Evolutionary conservation across 2,888 invertebrate species (phyloP).

Genomic region (Salticus scenicus): DNA sequence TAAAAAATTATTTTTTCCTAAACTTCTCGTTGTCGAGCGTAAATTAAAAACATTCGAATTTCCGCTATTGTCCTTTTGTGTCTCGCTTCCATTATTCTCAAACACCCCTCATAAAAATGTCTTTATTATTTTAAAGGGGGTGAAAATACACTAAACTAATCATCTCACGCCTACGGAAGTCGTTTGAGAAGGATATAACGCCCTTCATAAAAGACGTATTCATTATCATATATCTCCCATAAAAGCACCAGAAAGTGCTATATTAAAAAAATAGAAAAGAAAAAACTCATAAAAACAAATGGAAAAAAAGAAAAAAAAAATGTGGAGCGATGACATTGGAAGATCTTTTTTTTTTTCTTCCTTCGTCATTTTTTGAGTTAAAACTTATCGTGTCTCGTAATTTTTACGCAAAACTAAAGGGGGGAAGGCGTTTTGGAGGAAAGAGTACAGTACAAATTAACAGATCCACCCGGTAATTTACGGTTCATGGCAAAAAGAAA

Average conservation of each 20-base stretch:
- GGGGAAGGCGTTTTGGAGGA: constrained; percentile 28
- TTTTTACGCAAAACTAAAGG: background rate
- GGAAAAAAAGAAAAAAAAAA: background rate
- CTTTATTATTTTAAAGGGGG: background rate
- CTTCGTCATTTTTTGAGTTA: too few species aligned
- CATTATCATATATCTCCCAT: constrained; percentile 13
- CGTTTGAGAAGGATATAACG: background rate
- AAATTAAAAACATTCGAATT: too few species aligned
- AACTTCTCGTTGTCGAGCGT: too few species aligned
- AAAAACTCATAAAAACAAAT: background rate
- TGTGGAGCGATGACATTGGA: background rate
- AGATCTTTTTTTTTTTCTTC: too few species aligned
- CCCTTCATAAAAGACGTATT: background rate
- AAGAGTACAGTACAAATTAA: constrained; percentile 44
- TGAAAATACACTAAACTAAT: background rate
- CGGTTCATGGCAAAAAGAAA: background rate
- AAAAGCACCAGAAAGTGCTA: background rate
- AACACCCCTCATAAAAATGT: background rate
- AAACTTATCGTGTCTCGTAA: background rate
- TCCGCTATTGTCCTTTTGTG: too few species aligned
- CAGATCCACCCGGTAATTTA: constrained; percentile 57
- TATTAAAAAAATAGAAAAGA: background rate
- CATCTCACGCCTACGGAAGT: background rate
- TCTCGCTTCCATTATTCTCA: background rate
- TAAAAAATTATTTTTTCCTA: too few species aligned